Evolutionary conservation across 2,113 vertebrate species (phyloP), one percentile per base, ranked within the genome.

Genomic region (Aviceda subcristata): DNA sequence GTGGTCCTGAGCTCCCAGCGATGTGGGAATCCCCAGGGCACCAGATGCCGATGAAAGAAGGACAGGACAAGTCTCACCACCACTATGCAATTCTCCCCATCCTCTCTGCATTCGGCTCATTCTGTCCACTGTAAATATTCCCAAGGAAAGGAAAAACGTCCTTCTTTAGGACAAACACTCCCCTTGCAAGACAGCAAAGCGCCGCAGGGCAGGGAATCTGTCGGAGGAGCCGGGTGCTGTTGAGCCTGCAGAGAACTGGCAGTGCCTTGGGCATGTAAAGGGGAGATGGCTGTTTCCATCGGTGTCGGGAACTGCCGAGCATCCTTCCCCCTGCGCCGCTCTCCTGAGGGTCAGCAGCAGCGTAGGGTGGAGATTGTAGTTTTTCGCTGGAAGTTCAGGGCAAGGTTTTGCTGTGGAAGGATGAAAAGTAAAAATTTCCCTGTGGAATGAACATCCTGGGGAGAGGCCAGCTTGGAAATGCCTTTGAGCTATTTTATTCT

Each of bases 371-470:
- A 80, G 46, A 24, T 1, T 7, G 13, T 22, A 62, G 0, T 30
- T 88, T 73, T 77, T 23, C 0, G 0, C 15, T 50, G 76, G 50
- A 67, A 71, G 18, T 55, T 67, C 48, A n/a, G 59, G 63, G 68
- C 20, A 24, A 88, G 18, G 29, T 23, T 91, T 86, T 71, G 21
- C 75, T 50, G 27, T 57, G 55, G 50, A 73, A 55, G 36, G 32
- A 67, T 62, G 39, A 81, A 71, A 94, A 89, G 34, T 14, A 29
- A 46, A 56, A 59, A 26, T 56, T 85, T 76, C 46, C 39, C 34
- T 0, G 0, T 13, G 21, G 60, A 69, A 63, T 45, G 48, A 68
- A 45, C 1, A 1, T 85, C 57, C 62, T 1, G 0, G 26, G 10
- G 9, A 63, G 60, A 87, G 2, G 9, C 6, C 72, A 77, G n/a